Base-by-base conservation (phyloP, 2,113 vertebrate species). In the Synodontis membranacea region DNA sequence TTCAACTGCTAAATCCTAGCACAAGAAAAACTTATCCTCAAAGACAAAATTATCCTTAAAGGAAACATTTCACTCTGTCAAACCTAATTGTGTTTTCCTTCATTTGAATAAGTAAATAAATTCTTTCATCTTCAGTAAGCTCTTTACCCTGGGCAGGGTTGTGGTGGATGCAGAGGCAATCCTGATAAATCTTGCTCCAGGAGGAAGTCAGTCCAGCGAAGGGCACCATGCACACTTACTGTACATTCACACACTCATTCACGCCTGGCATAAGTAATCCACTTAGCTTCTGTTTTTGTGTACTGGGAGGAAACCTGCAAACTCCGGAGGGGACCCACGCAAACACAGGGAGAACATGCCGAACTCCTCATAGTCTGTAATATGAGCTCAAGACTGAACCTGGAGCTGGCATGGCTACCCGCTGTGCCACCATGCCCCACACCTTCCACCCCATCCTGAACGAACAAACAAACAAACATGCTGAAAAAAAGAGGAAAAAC, bases 401-500 rank as follows among this genome's bases (percentile, higher is more conserved):
- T 56, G 9, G 9, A 75, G 25, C 25, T 48, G 44, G 12, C 42
- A 48, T 44, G 44, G 21, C 37, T 12, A 46, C 23, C 6, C 19
- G 15, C 31, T 79, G 10, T 56, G 5, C 34, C 52, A 58, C 10
- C 37, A 14, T 39, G 37, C 19, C 54, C 31, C 10, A 34, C 50
- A 37, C 2, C 48, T 52, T 42, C 25, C 19, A 80, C 78, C 78
- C 2, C 23, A 42, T 21, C 21, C 2, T 15, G 2, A 60, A 44
- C 1, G 12, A 80, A 80, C 2, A 39, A 80, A 39, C 23, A 25
- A 80, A 80, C 31, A 80, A 34, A 50, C 44, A 74, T 37, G 68
- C 28, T 58, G 14, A 42, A 80, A 58, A n/a, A 37, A 48, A 80
- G 54, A 75, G 91, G 88, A 86, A 90, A 88, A 62, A 72, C 87